Percentiles rank a stretch among this genome's conserved stretches.
phyloP scores from a whole-genome alignment of 2,113 vertebrate genomes.

The Microcebus griseorufus region DNA sequence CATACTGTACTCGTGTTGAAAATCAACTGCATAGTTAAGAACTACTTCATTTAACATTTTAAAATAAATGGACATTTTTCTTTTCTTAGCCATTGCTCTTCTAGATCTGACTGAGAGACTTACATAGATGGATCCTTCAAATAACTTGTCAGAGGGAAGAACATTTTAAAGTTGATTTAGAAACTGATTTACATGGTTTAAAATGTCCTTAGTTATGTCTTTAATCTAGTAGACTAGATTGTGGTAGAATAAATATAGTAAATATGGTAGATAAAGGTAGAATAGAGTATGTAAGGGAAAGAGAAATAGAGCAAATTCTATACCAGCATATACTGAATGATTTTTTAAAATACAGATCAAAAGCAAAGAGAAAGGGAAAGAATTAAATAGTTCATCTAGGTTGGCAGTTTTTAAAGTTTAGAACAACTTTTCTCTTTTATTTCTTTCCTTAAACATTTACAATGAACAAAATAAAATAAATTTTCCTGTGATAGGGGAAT shows the following conservation, averaged over 20 bases:
- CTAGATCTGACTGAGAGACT: constrained; percentile 2
- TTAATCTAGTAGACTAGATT: not conserved
- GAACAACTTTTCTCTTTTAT: not conserved
- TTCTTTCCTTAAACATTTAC: not conserved
- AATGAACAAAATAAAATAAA: not conserved
- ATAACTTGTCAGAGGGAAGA: not conserved
- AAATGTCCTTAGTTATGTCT: not conserved
- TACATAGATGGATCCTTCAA: not conserved
- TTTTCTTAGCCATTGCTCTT: not conserved
- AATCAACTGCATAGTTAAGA: not conserved
- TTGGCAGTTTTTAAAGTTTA: not conserved
- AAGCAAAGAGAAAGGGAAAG: not conserved
- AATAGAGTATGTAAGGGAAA: not conserved
- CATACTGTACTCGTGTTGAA: not conserved
- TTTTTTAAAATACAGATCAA: not conserved
- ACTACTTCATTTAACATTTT: constrained; percentile 39
- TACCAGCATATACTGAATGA: not conserved
- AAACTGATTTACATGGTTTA: constrained; percentile 4
- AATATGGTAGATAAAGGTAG: not conserved
- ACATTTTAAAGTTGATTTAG: not conserved
- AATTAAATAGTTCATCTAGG: not conserved
- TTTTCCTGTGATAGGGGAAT: not conserved
- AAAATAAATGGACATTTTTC: constrained; percentile 16
- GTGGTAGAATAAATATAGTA: no score
- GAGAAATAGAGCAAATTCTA: constrained; percentile 1